Percentiles rank a stretch among this genome's conserved stretches.
Conservation (phyloP, 2,797 vertebrate species). For the Cryptoblepharus egeriae region DNA sequence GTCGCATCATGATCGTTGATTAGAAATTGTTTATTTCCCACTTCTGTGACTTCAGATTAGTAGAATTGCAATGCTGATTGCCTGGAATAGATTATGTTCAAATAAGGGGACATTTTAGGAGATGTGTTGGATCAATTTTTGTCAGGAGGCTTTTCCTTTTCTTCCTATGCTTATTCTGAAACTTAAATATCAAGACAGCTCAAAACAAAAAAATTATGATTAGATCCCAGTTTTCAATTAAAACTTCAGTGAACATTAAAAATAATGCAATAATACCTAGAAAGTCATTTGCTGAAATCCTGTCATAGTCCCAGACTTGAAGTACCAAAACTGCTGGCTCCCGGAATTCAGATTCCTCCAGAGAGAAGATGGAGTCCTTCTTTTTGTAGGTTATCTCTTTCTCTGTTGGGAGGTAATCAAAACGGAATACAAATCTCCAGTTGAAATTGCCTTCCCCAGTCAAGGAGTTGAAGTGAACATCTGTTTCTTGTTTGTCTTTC, state of each 20-base stretch:
- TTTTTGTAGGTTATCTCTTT: conserved; percentile 89
- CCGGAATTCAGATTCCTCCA: conserved; percentile 89
- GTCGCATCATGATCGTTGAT: not conserved
- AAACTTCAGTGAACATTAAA: not conserved
- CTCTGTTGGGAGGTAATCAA: conserved; percentile 92
- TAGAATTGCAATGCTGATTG: not conserved
- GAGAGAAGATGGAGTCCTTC: conserved; percentile 89
- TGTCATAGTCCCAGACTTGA: conserved; percentile 96
- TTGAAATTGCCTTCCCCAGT: conserved; percentile 97
- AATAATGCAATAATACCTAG: conserved; percentile 78
- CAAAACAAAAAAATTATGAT: not conserved
- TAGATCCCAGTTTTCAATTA: too few species aligned
- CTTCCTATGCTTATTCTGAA: not conserved
- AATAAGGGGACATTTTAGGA: not conserved
- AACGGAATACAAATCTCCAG: conserved; percentile 92
- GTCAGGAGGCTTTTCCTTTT: not conserved
- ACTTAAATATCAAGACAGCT: not conserved
- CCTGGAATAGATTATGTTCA: not conserved
- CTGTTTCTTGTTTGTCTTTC: conserved; percentile 93
- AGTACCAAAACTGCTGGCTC: conserved; percentile 88
- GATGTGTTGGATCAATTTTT: not conserved
- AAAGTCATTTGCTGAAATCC: conserved; percentile 91
- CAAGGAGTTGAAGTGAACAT: conserved; percentile 95
- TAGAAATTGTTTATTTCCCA: not conserved
- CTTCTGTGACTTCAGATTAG: too few species aligned